Percentiles rank a stretch among this genome's conserved stretches.
Conservation (phyloP, 2,888 invertebrate species). For the Acanthosepion esculentum region DNA sequence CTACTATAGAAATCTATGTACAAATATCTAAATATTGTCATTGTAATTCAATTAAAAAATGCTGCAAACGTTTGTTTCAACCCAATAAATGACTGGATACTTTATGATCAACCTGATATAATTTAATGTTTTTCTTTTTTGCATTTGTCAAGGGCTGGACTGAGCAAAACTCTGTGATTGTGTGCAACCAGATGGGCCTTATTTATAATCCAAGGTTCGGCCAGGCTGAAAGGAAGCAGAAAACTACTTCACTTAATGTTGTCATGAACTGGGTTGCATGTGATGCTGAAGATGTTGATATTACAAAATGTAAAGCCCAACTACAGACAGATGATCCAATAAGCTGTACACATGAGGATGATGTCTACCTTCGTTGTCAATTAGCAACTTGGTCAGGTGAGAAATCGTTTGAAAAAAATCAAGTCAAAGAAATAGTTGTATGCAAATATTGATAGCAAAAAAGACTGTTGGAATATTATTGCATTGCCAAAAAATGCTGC, state of each 20-base stretch:
- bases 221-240: conserved; percentile 83
- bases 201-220: conserved; percentile 94
- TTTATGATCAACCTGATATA: too few relatives aligned
- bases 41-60: too few relatives aligned
- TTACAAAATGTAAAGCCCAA: conserved; percentile 86
- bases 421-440: not conserved
- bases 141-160: conserved; percentile 87
- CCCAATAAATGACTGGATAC: too few relatives aligned
- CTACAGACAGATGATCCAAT: conserved; percentile 84
- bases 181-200: conserved; percentile 94
- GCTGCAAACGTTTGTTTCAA: too few relatives aligned
- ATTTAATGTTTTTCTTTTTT: not conserved
- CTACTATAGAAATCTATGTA: too few relatives aligned
- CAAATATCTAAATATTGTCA: too few relatives aligned
- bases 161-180: conserved; percentile 90
- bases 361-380: conserved; percentile 74
- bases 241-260: conserved; percentile 79
- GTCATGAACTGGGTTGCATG: conserved; percentile 87
- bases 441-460: too few relatives aligned
- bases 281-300: conserved; percentile 90
- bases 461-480: too few relatives aligned
- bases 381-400: conserved; percentile 76
- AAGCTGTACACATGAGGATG: conserved; percentile 66
- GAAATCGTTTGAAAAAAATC: conserved; percentile 10
- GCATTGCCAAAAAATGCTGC: too few relatives aligned